Evolutionary conservation across 2,113 vertebrate species (phyloP), one percentile per base, ranked within the genome.

Genomic region (Prochilodus magdalenae): DNA sequence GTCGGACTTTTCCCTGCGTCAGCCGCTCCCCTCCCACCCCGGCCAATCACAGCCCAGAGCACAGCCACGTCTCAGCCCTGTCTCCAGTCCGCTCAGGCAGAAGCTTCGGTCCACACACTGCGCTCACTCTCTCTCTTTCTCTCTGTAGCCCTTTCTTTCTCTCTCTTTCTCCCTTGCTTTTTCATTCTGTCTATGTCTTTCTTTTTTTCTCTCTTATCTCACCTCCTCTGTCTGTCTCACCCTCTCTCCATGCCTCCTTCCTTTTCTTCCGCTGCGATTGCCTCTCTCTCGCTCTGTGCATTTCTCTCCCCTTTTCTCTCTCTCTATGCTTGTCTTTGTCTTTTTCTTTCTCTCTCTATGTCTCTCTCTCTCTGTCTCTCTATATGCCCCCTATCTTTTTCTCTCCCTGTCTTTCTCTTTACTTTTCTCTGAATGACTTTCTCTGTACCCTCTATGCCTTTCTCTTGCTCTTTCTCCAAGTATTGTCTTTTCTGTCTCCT

Each of bases 31-130:
- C 77, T 73, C 79, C 57, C 33, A 44, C 14, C 33, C 36, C 44
- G 51, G 86, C 88, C 88, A 89, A 84, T 90, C 87, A 88, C 67
- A 87, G 49, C 69, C 55, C 71, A 77, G 51, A 86, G 84, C 82
- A 75, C 72, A 73, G 82, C 77, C 69, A 85, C 77, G 85, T 88
- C 86, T 75, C 15, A 78, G 76, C 73, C 79, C 83, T 85, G 81
- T 83, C 77, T 89, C 60, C 87, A 82, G 81, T 82, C 83, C 53
- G 26, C 81, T 73, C 65, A 65, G 86, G 86, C 86, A 87, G 83
- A 87, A 51, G 73, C 80, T 83, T 60, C 30, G 60, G 85, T 86
- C 84, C 83, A 85, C 75, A 30, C 27, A 8, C 44, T 79, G 74
- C 76, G 85, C 69, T 70, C 75, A 82, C 80, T 84, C 83, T 80